These are phyloP conservation scores for Noctua comes DNA, from an alignment of 2,888 invertebrate species.

Conservation along the genomic window DNA sequence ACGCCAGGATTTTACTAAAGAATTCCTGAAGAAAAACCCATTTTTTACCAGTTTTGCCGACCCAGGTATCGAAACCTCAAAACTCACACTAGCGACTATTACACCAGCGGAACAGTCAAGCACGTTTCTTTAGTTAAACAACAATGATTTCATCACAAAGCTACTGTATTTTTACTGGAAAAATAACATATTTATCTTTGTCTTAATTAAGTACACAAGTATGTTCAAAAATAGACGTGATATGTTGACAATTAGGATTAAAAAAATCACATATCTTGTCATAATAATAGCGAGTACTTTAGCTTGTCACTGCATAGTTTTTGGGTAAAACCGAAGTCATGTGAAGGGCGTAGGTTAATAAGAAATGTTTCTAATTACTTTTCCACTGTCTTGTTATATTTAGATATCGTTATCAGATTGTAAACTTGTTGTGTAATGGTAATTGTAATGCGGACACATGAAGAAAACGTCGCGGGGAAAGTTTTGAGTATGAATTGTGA, in stretches of 20 bases:
- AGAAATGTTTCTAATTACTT: background rate
- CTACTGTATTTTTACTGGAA: constrained; percentile 13
- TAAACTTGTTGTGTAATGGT: background rate
- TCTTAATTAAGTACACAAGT: constrained; percentile 23
- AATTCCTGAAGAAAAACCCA: background rate
- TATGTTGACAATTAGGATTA: constrained; percentile 2
- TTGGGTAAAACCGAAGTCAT: background rate
- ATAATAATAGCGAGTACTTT: constrained; percentile 1
- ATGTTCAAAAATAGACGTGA: constrained; percentile 18
- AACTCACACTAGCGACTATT: background rate
- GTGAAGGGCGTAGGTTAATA: background rate
- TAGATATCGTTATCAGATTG: background rate
- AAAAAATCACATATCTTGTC: constrained; percentile 5
- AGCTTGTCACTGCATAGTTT: constrained; percentile 25
- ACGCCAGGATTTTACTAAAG: background rate
- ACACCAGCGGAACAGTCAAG: no score
- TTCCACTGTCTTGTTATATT: background rate
- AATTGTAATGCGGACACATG: background rate
- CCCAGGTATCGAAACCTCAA: background rate
- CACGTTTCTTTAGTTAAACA: background rate
- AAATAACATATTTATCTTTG: background rate
- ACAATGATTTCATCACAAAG: background rate
- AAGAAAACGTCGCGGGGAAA: background rate
- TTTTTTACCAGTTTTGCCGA: background rate
- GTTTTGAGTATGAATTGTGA: background rate